phyloP scores from a whole-genome alignment of 2,113 vertebrate species.

The Calcarius ornatus region DNA sequence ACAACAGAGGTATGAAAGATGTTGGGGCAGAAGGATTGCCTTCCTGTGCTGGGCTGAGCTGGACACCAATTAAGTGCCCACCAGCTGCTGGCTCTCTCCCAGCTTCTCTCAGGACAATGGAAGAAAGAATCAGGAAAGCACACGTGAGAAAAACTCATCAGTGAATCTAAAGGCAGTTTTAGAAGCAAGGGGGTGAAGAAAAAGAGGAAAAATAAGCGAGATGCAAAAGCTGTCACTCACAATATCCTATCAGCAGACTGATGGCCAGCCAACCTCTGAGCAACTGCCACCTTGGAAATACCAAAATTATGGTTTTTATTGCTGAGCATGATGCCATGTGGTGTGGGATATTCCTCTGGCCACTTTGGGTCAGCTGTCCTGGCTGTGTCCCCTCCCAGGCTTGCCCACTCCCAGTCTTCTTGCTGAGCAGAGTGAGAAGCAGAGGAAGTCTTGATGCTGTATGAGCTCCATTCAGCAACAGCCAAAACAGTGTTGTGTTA shows the following conservation, averaged over 20 bases:
- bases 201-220: fast-evolving
- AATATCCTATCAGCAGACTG: neutral
- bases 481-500: neutral
- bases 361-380: neutral
- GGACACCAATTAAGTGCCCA: neutral
- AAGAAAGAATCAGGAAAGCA: neutral
- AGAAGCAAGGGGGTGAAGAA: neutral
- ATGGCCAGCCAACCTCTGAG: neutral
- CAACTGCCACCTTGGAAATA: neutral
- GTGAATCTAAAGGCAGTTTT: neutral
- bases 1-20: neutral
- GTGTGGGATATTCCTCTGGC: neutral
- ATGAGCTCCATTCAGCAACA: neutral
- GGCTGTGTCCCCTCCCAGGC: neutral
- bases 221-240: neutral
- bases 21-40: neutral
- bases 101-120: fast-evolving
- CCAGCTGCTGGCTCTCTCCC: neutral
- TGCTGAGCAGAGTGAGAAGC: neutral
- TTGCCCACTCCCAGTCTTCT: neutral
- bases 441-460: neutral
- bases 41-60: neutral
- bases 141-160: neutral
- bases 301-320: neutral
- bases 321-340: neutral